These are phyloP conservation scores for Atta colombica DNA, from an alignment of 1,140 invertebrate genomes.

Conservation along the genomic window DNA sequence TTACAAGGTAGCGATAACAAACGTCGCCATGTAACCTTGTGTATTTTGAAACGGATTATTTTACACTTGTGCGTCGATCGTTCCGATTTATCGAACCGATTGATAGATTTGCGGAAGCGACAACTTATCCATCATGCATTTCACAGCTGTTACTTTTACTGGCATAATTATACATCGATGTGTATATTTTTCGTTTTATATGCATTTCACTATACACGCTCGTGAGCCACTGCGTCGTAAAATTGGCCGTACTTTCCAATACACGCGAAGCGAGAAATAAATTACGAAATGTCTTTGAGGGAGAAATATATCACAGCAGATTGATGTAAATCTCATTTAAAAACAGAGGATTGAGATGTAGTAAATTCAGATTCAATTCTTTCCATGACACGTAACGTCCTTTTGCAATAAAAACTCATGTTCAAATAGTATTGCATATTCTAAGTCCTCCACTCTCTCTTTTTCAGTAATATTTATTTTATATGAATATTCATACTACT, in stretches of 20 bases:
- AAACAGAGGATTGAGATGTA: conserved; percentile 17
- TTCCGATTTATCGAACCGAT: not conserved
- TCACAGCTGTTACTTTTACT: not conserved
- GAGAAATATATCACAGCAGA: not conserved
- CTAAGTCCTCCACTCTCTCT: not conserved
- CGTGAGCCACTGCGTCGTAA: conserved; percentile 25
- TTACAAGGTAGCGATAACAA: conserved; percentile 72
- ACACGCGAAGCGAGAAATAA: conserved; percentile 16
- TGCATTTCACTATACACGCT: not conserved
- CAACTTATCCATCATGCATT: not conserved
- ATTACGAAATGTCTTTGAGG: conserved; percentile 14
- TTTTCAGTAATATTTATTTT: not conserved
- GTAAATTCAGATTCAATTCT: not conserved
- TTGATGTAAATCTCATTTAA: conserved; percentile 27
- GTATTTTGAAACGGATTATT: conserved; percentile 59
- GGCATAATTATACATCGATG: not conserved
- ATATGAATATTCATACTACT: not conserved
- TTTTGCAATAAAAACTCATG: not conserved
- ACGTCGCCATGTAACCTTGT: conserved; percentile 58
- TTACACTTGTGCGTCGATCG: conserved; percentile 40
- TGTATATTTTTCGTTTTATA: not conserved
- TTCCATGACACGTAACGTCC: not conserved
- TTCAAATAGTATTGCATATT: not conserved
- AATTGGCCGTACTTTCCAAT: conserved; percentile 23
- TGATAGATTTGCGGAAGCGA: not conserved